Percentiles rank a stretch among this genome's conserved stretches.
phyloP scores from a whole-genome alignment of 2,888 invertebrate species.

The Hololepta plana region DNA sequence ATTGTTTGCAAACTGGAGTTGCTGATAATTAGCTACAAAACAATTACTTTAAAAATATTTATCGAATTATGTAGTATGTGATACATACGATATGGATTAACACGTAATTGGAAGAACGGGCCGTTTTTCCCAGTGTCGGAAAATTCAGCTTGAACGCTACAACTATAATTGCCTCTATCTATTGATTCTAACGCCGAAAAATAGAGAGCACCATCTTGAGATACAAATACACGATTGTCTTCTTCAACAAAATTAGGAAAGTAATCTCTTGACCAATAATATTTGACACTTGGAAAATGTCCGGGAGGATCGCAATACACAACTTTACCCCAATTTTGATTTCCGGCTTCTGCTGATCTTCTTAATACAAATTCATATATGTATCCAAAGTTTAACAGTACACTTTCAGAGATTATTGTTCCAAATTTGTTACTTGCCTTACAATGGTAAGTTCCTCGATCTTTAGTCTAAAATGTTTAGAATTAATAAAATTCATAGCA shows the following conservation, averaged over 20 bases:
- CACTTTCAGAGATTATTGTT: slow-evolving; percentile 72
- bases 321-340: slow-evolving; percentile 87
- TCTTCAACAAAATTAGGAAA: slow-evolving; percentile 89
- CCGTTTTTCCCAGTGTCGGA: slow-evolving; percentile 80
- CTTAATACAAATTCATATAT: slow-evolving; percentile 83
- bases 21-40: slow-evolving; percentile 61
- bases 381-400: slow-evolving; percentile 72
- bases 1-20: slow-evolving; percentile 80
- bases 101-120: slow-evolving; percentile 67
- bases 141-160: slow-evolving; percentile 75
- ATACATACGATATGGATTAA: slow-evolving; percentile 58
- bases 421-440: slow-evolving; percentile 82
- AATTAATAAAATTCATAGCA: slow-evolving; percentile 6
- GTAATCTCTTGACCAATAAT: slow-evolving; percentile 79
- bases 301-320: slow-evolving; percentile 86
- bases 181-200: slow-evolving; percentile 86
- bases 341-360: slow-evolving; percentile 65
- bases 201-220: slow-evolving; percentile 83
- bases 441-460: slow-evolving; percentile 83
- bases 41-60: slow-evolving; percentile 7
- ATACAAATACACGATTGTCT: slow-evolving; percentile 83
- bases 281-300: slow-evolving; percentile 75
- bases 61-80: slow-evolving; percentile 3
- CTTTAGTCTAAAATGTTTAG: slow-evolving; percentile 42
- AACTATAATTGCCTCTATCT: slow-evolving; percentile 79